Base-by-base conservation (phyloP, 2,113 vertebrate genomes). In the Stegastes partitus region DNA sequence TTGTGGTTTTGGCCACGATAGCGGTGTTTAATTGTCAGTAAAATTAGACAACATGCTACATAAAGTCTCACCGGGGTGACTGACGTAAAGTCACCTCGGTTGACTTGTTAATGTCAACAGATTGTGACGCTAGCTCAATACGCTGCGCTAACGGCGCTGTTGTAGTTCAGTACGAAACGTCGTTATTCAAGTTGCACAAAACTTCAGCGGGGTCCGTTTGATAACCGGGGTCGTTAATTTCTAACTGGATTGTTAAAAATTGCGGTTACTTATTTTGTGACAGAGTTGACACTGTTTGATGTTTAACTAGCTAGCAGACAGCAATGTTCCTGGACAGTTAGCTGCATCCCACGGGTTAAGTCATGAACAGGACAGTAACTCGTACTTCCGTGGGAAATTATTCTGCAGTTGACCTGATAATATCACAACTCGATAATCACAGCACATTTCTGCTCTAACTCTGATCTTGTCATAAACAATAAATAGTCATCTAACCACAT, bases 81-180 rank as follows among this genome's bases (percentile, higher is more conserved):
- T 7, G 42, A 45, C 4, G 11, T 23, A 26, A 74, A 69, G 74
- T 82, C 73, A 87, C 59, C 42, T 78, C 68, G 45, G 34, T 19
- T 51, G 54, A 11, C 15, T 55, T 5, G 1, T 44, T 54, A 57
- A 59, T 31, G 68, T 82, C 39, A 65, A 71, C 45, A 74, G 50
- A 53, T 23, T 49, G 34, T 44, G 34, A 50, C 57, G 68, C 39
- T 21, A 49, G 69, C 26, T 82, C 69, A 76, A 45, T 45, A 16
- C 22, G 84, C 71, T 57, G 80, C 3, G 78, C 55, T 74, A 72
- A 47, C 21, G 9, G 26, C n/a, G 3, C 1, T 51, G 23, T 12
- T 37, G 22, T 39, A 16, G 3, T 42, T 34, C 31, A 34, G 7
- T 34, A 16, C 16, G 22, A 66, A 42, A 12, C 25, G 7, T 18